Percentiles rank a stretch among this genome's conserved stretches.
These are phyloP conservation scores for Agrypnia vestita DNA, from an alignment of 1,140 invertebrate species.

Conservation along the genomic window DNA sequence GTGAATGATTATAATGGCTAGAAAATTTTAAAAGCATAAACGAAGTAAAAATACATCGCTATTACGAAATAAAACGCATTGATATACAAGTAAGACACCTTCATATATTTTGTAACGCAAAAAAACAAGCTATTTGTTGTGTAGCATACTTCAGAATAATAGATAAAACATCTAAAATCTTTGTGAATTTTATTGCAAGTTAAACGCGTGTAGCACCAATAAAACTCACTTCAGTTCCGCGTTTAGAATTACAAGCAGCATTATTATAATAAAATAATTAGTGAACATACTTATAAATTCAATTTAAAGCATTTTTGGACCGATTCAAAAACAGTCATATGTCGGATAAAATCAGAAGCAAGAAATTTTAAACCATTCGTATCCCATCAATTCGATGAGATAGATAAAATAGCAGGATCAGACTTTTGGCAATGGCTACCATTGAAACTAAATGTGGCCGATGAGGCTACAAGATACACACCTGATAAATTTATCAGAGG, in stretches of 20 bases:
- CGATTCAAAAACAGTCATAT: not conserved
- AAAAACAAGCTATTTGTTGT: not conserved
- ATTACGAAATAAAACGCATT: not conserved
- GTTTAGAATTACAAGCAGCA: not conserved
- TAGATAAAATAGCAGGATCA: not conserved
- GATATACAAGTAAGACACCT: not conserved
- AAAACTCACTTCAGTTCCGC: not conserved
- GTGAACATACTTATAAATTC: not conserved
- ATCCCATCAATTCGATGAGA: not conserved
- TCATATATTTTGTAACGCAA: constrained; percentile 5
- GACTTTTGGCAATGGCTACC: not conserved
- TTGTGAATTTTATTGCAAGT: constrained; percentile 10
- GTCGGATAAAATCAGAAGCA: not conserved
- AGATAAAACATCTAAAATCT: not conserved
- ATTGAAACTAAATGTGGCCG: not conserved
- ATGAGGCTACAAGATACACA: not conserved
- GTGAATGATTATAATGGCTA: not conserved
- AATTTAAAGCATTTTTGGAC: not conserved
- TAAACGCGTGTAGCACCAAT: not conserved
- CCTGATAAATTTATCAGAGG: not conserved
- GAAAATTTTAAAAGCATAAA: not conserved
- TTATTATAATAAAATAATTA: not conserved
- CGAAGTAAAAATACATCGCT: not conserved
- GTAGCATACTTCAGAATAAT: not conserved
- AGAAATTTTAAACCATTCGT: not conserved